These are phyloP conservation scores for Euwallacea fornicatus DNA, from an alignment of 1,140 invertebrate species.

Conservation along the genomic window DNA sequence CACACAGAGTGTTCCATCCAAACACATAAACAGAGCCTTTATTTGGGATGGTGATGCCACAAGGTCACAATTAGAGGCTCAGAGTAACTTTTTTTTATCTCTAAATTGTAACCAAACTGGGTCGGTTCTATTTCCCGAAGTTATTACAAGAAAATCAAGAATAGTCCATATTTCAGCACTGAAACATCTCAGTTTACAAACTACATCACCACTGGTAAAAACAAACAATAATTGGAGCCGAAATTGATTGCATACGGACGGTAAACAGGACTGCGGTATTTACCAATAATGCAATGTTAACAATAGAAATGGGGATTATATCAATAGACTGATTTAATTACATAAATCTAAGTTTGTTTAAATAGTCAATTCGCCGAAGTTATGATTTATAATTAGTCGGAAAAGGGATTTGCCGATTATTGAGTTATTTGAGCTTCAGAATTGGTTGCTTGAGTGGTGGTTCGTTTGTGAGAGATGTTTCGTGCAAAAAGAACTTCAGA, in stretches of 20 bases:
- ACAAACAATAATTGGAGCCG: constrained; percentile 6
- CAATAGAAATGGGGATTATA: constrained; percentile 10
- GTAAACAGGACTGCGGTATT: constrained; percentile 12
- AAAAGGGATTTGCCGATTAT: neutral
- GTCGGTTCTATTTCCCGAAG: no score
- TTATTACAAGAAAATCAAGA: no score
- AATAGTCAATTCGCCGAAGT: constrained; percentile 2
- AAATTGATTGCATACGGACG: constrained; percentile 4
- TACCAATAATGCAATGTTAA: constrained; percentile 10
- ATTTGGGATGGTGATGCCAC: neutral
- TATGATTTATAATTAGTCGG: constrained; percentile 10
- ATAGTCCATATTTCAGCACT: no score
- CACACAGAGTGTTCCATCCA: neutral
- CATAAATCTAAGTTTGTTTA: constrained; percentile 4
- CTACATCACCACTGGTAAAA: no score
- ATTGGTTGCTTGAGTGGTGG: no score
- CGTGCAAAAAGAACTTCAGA: no score
- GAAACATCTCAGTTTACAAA: no score
- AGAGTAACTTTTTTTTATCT: neutral
- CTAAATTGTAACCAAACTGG: no score
- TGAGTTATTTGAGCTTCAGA: no score
- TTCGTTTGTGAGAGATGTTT: no score
- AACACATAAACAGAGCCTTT: neutral
- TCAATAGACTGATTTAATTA: constrained; percentile 5
- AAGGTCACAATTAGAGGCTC: neutral